Evolutionary conservation across 2,113 vertebrate genomes (phyloP).

Genomic region (Burhinus oedicnemus): DNA sequence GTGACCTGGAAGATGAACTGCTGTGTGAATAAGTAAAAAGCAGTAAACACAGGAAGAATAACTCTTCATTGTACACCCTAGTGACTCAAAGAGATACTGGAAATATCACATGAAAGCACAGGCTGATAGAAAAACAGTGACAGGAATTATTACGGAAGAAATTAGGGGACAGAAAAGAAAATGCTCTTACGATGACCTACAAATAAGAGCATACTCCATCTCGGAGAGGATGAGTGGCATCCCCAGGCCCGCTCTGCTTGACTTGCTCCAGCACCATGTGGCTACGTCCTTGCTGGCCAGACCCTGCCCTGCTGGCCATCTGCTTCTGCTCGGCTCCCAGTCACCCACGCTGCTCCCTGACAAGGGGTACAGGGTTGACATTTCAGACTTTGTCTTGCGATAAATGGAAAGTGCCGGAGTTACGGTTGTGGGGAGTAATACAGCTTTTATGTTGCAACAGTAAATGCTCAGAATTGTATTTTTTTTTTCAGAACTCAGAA

Average conservation of each 20-base stretch:
- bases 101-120: background rate
- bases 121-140: background rate
- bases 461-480: background rate
- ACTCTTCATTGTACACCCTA: background rate
- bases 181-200: background rate
- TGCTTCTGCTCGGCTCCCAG: background rate
- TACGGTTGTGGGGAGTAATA: background rate
- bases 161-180: background rate
- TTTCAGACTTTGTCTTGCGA: background rate
- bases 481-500: background rate
- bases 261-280: rapidly evolving
- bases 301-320: too few relatives aligned
- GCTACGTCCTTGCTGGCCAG: background rate
- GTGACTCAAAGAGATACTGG: background rate
- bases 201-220: background rate
- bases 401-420: background rate
- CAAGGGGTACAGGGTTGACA: background rate
- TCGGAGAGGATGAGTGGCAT: background rate
- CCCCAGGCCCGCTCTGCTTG: background rate
- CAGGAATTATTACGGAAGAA: background rate
- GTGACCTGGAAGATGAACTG: background rate
- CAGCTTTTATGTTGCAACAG: background rate
- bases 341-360: background rate
- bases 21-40: background rate
- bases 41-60: background rate